Evolutionary conservation across 2,888 invertebrate species (phyloP), one percentile per base, ranked within the genome.

Genomic region (Busseola fusca): DNA sequence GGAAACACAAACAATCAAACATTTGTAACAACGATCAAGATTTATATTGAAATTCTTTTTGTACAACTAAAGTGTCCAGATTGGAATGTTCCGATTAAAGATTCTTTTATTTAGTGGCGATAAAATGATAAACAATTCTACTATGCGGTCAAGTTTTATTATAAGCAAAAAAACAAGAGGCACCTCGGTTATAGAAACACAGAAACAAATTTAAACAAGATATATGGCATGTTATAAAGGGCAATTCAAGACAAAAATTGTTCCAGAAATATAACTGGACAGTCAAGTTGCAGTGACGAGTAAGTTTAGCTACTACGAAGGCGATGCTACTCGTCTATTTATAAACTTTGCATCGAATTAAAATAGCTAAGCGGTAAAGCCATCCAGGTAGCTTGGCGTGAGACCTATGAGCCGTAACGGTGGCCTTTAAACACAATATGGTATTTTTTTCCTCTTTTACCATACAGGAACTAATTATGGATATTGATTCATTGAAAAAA

Each of bases 401-500:
- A 84, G 85, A 80, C 87, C 86, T 84, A 89, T 90, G 91, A 92
- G 90, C 88, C 91, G 87, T 87, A 85, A 90, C 92, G 87, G 75
- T 86, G 85, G 84, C 86, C 86, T 91, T 87, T 87, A 86, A 80
- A 89, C 87, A 88, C 87, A 86, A 84, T 87, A 87, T 87, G 84
- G 84, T 81, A 84, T 82, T 83, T 86, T 88, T 52, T 84, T 80
- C 76, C 71, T 73, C 75, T 76, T 88, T 90, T 89, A 90, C 71
- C 87, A 90, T 88, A 88, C 84, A 86, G 86, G 86, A 89, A 89
- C 87, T 86, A 76, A 84, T 82, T 73, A 87, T 80, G 76, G 73
- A 71, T 82, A 85, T 80, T 80, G 77, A 81, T 76, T 78, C 64
- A 77, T 68, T 59, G 72, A 85, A 80, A 52, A 68, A 84, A 83